These are phyloP conservation scores for Dastarcus helophoroides DNA, from an alignment of 2,888 invertebrate species.

Conservation along the genomic window DNA sequence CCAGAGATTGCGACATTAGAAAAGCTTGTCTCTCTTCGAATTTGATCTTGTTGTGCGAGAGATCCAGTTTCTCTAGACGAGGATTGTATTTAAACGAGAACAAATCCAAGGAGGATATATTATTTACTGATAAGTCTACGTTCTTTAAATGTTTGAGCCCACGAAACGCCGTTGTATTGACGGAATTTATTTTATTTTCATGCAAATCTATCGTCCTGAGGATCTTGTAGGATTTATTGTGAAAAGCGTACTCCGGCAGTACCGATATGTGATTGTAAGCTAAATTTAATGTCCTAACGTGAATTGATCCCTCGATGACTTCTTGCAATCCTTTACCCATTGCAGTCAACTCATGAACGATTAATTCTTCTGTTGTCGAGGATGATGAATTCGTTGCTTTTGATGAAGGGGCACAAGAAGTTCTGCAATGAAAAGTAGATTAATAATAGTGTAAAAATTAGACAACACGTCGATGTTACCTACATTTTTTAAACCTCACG, in stretches of 20 bases:
- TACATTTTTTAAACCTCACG: no score
- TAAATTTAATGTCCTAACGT: slow-evolving; percentile 22
- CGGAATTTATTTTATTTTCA: slow-evolving; percentile 27
- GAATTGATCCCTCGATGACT: slow-evolving; percentile 24
- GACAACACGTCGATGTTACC: no score
- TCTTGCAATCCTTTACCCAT: slow-evolving; percentile 21
- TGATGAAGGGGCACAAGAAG: no score
- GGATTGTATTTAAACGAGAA: slow-evolving; percentile 27
- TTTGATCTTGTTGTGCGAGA: slow-evolving; percentile 27
- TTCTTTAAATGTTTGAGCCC: slow-evolving; percentile 24
- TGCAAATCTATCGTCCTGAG: slow-evolving; percentile 25
- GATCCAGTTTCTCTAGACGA: slow-evolving; percentile 27
- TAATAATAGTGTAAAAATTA: no score
- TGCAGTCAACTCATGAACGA: neutral
- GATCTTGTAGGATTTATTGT: slow-evolving; percentile 25
- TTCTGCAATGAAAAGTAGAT: no score
- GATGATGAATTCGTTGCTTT: no score
- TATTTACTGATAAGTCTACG: slow-evolving; percentile 31
- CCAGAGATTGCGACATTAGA: slow-evolving; percentile 26
- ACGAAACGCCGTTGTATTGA: slow-evolving; percentile 27
- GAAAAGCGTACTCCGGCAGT: slow-evolving; percentile 25
- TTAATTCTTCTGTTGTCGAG: neutral
- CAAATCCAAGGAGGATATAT: slow-evolving; percentile 25
- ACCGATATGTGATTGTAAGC: slow-evolving; percentile 27
- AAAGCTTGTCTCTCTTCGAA: slow-evolving; percentile 27